Conservation (phyloP, 1,140 invertebrate genomes). For the Drosophila arawakana region DNA sequence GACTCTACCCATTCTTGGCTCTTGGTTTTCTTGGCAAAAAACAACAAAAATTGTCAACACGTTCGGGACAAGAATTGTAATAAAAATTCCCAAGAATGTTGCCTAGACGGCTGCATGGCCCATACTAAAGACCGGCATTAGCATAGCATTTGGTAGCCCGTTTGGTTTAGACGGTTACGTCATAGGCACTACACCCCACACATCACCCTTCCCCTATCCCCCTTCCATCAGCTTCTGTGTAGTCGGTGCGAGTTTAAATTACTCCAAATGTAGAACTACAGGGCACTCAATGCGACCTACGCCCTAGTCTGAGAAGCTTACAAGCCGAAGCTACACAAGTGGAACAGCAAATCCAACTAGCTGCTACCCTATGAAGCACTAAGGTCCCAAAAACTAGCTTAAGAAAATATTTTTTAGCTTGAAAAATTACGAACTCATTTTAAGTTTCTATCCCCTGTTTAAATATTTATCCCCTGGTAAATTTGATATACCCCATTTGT, state of each 20-base stretch:
- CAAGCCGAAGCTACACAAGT: neutral
- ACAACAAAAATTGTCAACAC: constrained; percentile 41
- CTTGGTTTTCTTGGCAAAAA: constrained; percentile 12
- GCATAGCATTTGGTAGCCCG: constrained; percentile 27
- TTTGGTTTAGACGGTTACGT: constrained; percentile 23
- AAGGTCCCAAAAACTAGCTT: too few species aligned
- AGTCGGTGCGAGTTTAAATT: neutral
- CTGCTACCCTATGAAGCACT: neutral
- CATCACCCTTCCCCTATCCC: too few species aligned
- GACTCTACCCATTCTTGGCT: constrained; percentile 18
- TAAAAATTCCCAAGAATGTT: constrained; percentile 53
- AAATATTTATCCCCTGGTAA: neutral
- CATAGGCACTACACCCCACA: constrained; percentile 6
- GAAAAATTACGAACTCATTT: too few species aligned
- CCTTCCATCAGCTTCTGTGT: too few species aligned
- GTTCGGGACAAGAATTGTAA: constrained; percentile 42
- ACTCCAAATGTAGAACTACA: constrained; percentile 1
- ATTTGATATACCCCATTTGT: neutral
- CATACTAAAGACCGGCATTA: constrained; percentile 55
- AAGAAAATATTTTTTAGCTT: too few species aligned
- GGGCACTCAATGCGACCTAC: constrained; percentile 3
- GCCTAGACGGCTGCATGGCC: constrained; percentile 42
- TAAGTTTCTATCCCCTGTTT: neutral
- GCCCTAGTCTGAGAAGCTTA: constrained; percentile 4
- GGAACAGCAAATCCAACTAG: neutral